Conservation (phyloP, 35 echinoderm and acorn worm species). For the Strongylocentrotus purpuratus region DNA sequence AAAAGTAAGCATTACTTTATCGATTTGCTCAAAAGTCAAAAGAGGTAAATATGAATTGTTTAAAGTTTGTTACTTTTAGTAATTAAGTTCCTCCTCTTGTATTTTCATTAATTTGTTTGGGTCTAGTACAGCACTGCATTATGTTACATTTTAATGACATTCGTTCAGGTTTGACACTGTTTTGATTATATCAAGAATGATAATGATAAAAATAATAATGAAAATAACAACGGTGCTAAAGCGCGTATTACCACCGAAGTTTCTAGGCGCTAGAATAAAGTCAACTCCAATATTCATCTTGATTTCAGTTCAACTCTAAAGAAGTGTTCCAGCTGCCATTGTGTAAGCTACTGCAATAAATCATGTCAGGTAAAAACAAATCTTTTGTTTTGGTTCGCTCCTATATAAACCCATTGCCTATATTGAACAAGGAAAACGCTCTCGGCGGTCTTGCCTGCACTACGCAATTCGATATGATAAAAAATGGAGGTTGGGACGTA, state of each 20-base stretch:
- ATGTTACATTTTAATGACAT: not conserved
- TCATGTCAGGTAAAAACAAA: slow-evolving; percentile 13
- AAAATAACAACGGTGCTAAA: not conserved
- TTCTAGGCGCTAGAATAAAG: not conserved
- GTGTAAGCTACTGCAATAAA: not conserved
- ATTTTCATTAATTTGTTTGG: not conserved
- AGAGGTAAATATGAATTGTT: not conserved
- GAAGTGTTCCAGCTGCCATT: slow-evolving; percentile 5
- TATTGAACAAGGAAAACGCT: too few relatives aligned
- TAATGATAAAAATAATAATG: too few relatives aligned
- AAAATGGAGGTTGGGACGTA: too few relatives aligned
- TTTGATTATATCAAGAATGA: not conserved
- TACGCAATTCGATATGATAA: too few relatives aligned
- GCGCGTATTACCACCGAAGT: not conserved
- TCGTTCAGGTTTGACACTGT: too few relatives aligned
- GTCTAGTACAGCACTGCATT: too few relatives aligned
- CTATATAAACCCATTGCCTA: not conserved
- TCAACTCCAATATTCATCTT: not conserved
- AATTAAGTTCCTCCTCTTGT: not conserved
- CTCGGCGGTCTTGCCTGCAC: too few relatives aligned
- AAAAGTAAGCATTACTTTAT: too few relatives aligned
- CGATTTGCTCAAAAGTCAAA: too few relatives aligned
- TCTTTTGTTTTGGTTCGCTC: not conserved
- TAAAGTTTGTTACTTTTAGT: not conserved
- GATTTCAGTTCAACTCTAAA: not conserved